These are phyloP conservation scores for Chloroclysta siterata DNA, from an alignment of 2,888 invertebrate genomes.

Conservation along the genomic window DNA sequence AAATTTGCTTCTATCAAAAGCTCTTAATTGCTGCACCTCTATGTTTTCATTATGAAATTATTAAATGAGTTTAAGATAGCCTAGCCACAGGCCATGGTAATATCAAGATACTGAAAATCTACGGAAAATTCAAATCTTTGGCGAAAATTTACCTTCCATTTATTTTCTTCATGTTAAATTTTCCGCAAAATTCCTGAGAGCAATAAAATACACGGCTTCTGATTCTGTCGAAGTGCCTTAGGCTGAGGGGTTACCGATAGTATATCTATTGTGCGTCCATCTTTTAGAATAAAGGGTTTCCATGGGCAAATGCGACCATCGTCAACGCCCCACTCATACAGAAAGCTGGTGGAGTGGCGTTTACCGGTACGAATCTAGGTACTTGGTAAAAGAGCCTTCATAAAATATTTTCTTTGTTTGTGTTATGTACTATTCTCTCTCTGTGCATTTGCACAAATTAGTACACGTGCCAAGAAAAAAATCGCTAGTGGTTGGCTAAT, in stretches of 20 bases:
- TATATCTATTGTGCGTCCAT: slow-evolving; percentile 72
- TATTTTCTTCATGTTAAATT: slow-evolving; percentile 45
- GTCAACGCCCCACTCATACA: slow-evolving; percentile 3
- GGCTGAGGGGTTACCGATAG: slow-evolving; percentile 72
- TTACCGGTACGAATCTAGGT: neutral
- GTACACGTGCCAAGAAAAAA: no score
- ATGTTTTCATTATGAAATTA: no score
- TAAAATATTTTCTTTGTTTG: no score
- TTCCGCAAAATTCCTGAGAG: slow-evolving; percentile 62
- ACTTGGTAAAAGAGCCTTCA: no score
- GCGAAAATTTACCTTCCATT: slow-evolving; percentile 27
- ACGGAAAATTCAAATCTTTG: neutral
- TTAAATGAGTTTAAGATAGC: no score
- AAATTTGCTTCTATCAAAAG: no score
- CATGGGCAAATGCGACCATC: slow-evolving; percentile 71
- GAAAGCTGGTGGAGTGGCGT: slow-evolving; percentile 7
- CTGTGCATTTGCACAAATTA: no score
- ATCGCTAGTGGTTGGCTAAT: no score
- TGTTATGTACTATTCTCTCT: no score
- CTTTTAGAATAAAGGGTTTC: slow-evolving; percentile 66
- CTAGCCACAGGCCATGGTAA: no score
- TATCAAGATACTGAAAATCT: neutral
- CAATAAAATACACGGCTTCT: slow-evolving; percentile 73
- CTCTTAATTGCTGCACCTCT: no score
- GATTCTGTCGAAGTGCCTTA: slow-evolving; percentile 61